Base-by-base conservation (phyloP, 2,888 invertebrate species). In the Helleia helle region DNA sequence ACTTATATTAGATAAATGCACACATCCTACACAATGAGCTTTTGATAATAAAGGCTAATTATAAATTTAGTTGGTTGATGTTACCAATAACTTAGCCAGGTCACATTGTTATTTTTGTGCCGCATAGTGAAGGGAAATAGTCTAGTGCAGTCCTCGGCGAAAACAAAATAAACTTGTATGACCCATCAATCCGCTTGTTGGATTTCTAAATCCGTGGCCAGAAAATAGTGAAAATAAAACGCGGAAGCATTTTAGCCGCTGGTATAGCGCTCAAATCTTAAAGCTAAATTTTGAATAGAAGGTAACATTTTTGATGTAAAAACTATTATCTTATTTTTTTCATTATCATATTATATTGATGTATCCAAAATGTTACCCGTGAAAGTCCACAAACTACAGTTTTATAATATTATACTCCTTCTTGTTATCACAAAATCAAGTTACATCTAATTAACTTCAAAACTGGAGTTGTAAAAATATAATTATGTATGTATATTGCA, bases 81-180 rank as follows among this genome's bases (percentile, higher is more conserved):
- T n/a, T n/a, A n/a, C n/a, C n/a, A n/a, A n/a, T n/a, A n/a, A n/a
- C n/a, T n/a, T n/a, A n/a, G n/a, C n/a, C n/a, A n/a, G n/a, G 4
- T 18, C 3, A 18, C 11, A 18, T 17, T 9, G 34, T 12, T 22
- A 12, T 34, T 9, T 34, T 22, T 18, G 22, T 11, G 7, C 3
- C 12, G 22, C 6, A n/a, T n/a, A n/a, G n/a, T 8, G 22, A 11
- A 22, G 22, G 12, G 11, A 17, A 11, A 17, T 18, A 11, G 11
- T 11, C 18, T 9, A 12, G 8, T 12, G 18, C 34, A 34, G 22
- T 31, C 18, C 12, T 22, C 22, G 22, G 12, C n/a, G n/a, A n/a
- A n/a, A n/a, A n/a, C n/a, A 34, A 34, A 34, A 18, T 31, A 17
- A 34, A 34, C 12, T 18, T 13, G 34, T 34, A 34, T 12, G 34